Percentiles rank a stretch among this genome's conserved stretches.
These are phyloP conservation scores for Lasioglossum calceatum DNA, from an alignment of 2,888 invertebrate species.

Conservation along the genomic window DNA sequence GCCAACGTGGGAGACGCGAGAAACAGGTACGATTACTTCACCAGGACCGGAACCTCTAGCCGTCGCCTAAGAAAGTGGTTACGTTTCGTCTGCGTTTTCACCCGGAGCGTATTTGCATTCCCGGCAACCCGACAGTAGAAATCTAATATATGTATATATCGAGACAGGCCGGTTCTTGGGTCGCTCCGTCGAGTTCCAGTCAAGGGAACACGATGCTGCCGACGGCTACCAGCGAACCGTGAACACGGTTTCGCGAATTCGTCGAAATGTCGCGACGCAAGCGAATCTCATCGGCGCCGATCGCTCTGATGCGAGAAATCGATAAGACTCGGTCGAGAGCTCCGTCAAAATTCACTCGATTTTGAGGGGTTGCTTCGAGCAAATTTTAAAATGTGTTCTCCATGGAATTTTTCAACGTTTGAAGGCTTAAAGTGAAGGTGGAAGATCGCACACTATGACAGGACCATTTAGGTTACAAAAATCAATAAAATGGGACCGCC, in stretches of 20 bases:
- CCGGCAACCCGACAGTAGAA: slow-evolving; percentile 41
- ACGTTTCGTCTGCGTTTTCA: slow-evolving; percentile 54
- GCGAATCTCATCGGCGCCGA: background rate
- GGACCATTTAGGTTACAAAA: no score
- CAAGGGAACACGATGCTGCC: background rate
- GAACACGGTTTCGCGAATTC: background rate
- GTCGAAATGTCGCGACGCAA: background rate
- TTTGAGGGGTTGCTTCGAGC: background rate
- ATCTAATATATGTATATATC: slow-evolving; percentile 33
- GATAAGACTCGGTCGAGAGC: no score
- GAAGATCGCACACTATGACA: no score
- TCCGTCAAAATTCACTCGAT: background rate
- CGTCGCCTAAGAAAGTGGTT: slow-evolving; percentile 44
- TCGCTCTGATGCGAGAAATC: background rate
- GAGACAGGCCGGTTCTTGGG: background rate
- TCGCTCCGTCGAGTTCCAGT: background rate
- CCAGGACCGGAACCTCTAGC: slow-evolving; percentile 17
- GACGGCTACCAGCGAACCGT: background rate
- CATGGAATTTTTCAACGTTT: background rate
- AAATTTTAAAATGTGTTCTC: background rate
- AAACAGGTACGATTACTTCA: slow-evolving; percentile 24
- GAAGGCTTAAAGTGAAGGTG: background rate
- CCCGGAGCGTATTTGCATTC: slow-evolving; percentile 41
- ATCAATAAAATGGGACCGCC: no score
- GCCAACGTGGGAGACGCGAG: slow-evolving; percentile 13